These are phyloP conservation scores for Formicarius rufipectus DNA, from an alignment of 2,113 vertebrate species.

Conservation along the genomic window DNA sequence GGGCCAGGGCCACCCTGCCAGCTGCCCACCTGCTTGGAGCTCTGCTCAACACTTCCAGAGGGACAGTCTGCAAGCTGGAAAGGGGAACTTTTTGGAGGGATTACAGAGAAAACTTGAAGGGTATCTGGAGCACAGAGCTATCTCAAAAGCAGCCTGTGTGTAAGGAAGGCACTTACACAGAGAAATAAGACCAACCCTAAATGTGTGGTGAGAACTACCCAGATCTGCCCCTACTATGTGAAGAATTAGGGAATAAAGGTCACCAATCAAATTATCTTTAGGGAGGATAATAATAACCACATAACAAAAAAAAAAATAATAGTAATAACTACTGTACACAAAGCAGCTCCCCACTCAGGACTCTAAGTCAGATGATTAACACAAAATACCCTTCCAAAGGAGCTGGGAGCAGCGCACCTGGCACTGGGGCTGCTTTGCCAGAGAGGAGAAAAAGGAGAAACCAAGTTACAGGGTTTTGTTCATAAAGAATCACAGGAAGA, in stretches of 20 bases:
- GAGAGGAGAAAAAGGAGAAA: neutral
- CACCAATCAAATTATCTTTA: neutral
- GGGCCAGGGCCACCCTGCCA: neutral
- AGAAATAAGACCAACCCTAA: neutral
- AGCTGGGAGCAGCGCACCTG: neutral
- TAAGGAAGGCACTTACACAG: neutral
- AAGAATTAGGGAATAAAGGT: neutral
- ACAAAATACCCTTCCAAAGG: neutral
- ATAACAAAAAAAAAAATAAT: neutral
- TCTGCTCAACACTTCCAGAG: neutral
- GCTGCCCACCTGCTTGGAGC: neutral
- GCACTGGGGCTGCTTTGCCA: neutral
- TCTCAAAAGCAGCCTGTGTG: neutral
- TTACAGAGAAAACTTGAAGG: neutral
- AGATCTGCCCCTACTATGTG: fast-evolving
- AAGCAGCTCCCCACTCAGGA: neutral
- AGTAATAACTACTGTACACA: neutral
- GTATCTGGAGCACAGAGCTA: neutral
- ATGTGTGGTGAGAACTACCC: neutral
- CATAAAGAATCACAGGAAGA: neutral
- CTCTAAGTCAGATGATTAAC: neutral
- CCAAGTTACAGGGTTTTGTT: neutral
- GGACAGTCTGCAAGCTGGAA: neutral
- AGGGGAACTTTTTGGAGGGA: neutral
- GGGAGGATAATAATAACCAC: neutral